phyloP scores from a whole-genome alignment of 1,140 invertebrate genomes.

The Dendrolimus punctatus region DNA sequence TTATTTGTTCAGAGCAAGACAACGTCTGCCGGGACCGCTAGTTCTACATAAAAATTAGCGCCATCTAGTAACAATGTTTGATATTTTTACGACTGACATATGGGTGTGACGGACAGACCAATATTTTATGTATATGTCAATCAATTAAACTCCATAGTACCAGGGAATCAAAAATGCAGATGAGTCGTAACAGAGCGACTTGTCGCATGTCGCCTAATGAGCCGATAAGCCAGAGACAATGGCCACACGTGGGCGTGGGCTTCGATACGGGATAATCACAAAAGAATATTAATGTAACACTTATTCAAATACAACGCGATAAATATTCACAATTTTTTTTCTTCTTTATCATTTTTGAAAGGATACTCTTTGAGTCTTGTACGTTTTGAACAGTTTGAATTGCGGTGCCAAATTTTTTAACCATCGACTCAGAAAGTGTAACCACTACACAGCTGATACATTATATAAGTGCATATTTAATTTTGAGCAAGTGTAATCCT shows the following conservation, averaged over 20 bases:
- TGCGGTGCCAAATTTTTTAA: too few relatives aligned
- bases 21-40: too few relatives aligned
- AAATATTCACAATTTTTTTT: slow-evolving; percentile 60
- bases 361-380: slow-evolving; percentile 29
- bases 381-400: too few relatives aligned
- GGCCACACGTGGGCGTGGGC: slow-evolving; percentile 48
- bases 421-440: too few relatives aligned
- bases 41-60: too few relatives aligned
- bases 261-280: slow-evolving; percentile 60
- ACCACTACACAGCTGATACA: background rate
- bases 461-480: too few relatives aligned
- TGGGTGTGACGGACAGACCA: too few relatives aligned
- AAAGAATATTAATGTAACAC: slow-evolving; percentile 68
- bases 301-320: slow-evolving; percentile 63
- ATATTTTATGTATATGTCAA: slow-evolving; percentile 12
- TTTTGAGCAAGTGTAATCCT: too few relatives aligned
- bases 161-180: slow-evolving; percentile 54
- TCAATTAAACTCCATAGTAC: slow-evolving; percentile 46
- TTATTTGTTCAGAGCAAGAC: too few relatives aligned
- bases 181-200: slow-evolving; percentile 39
- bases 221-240: slow-evolving; percentile 68
- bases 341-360: slow-evolving; percentile 47
- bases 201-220: slow-evolving; percentile 62
- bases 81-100: too few relatives aligned
- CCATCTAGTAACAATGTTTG: too few relatives aligned